Base-by-base conservation (phyloP, 2,113 vertebrate genomes). In the Chaenogobius annularis region DNA sequence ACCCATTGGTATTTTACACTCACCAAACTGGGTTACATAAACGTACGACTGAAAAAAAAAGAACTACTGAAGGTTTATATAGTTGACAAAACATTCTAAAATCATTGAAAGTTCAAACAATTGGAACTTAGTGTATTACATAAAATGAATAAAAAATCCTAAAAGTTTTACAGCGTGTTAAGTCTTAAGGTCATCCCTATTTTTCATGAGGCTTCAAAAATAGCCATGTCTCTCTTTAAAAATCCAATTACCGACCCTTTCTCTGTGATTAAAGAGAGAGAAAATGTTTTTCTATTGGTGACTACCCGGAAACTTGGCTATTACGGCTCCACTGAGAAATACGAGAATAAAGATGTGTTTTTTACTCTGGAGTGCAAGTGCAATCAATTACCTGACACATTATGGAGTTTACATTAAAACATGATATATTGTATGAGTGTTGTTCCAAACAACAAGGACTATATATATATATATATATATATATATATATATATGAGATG, bases 241-340 rank as follows among this genome's bases (percentile, higher is more conserved):
- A 77, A 77, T 48, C 23, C 11, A 82, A 76, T 80, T 77, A 74
- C 81, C 64, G 52, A 70, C 61, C 58, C 70, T 14, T 79, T 80
- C 62, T 72, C 13, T 12, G 65, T 78, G 54, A 71, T 79, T 72
- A 81, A 73, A 61, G 58, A 68, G 10, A 74, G 65, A 65, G 31
- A 69, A 54, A 72, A 70, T 40, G 35, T 58, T 84, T 44, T 35
- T 73, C 26, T 74, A 65, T 64, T 64, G 54, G 40, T 65, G 55
- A 55, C 62, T 75, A 54, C 23, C 35, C 35, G 22, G n/a, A 62
- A 64, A 70, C 70, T 63, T 31, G 31, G 37, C 44, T 56, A 31
- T 72, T 69, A 44, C 10, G 46, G 19, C 3, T 20, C 1, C 40
- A 19, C 40, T 46, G 64, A 47, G 31, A 31, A 71, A 62, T 22